Percentiles rank a stretch among this genome's conserved stretches.
Evolutionary conservation across 2,888 invertebrate species (phyloP).

Genomic region (Cephus sareptanus): DNA sequence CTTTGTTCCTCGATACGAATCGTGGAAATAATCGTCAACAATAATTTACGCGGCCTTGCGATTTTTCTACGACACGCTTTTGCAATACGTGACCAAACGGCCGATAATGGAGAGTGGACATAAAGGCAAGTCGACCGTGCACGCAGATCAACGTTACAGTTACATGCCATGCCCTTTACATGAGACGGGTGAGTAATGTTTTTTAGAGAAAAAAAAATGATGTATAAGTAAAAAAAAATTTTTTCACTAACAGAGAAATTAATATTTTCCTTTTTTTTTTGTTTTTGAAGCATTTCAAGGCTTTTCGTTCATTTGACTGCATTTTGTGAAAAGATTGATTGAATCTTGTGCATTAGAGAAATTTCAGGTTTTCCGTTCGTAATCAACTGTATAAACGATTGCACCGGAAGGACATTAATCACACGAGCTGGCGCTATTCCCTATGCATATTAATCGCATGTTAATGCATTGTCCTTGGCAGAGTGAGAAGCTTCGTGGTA

Average conservation of each 20-base stretch:
- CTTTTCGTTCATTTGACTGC: background rate
- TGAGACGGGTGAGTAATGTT: conserved; percentile 48
- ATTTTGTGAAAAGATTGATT: too few relatives aligned
- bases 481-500: background rate
- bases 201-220: background rate
- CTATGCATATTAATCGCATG: background rate
- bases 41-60: conserved; percentile 51
- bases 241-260: too few relatives aligned
- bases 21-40: conserved; percentile 21
- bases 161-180: conserved; percentile 60
- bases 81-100: conserved; percentile 56
- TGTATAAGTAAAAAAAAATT: too few relatives aligned
- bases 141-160: conserved; percentile 51
- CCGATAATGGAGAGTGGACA: conserved; percentile 44
- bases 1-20: background rate
- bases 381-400: background rate
- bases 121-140: conserved; percentile 41
- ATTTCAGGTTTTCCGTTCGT: background rate
- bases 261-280: background rate
- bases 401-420: background rate
- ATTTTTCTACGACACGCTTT: conserved; percentile 57
- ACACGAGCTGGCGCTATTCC: background rate
- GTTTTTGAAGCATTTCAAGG: background rate
- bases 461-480: background rate
- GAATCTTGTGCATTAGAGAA: background rate